Evolutionary conservation across 2,888 invertebrate species (phyloP), one percentile per base, ranked within the genome.

Genomic region (Lottia gigantea): DNA sequence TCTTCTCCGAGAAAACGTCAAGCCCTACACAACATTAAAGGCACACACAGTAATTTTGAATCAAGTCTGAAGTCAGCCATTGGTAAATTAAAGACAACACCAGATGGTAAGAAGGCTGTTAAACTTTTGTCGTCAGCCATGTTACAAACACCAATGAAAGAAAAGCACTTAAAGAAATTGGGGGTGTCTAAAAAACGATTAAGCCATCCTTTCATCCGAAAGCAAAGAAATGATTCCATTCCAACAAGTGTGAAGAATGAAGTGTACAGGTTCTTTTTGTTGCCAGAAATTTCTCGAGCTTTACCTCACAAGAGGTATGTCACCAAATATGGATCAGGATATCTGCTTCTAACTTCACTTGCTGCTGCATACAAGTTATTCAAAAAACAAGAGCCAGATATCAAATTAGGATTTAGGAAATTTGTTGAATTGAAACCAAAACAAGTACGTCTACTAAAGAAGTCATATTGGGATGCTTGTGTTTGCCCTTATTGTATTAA

Each of bases 1-100:
- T n/a, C 49, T 19, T 55, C 49, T 19, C 49, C 49, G n/a, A 55
- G 49, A 19, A 55, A 55, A 55, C n/a, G 49, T 19, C 49, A 55
- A 55, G 49, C 49, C 19, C 19, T 55, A 55, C n/a, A 55, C n/a
- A 19, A 19, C 19, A 55, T 19, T 19, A 55, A 55, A 55, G 49
- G 49, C n/a, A 19, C n/a, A n/a, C 19, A n/a, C n/a, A 55, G 49
- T 55, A 19, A 55, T 55, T 16, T 47, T 47, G 47, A 16, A 15
- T n/a, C 15, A 47, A n/a, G n/a, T 19, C n/a, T 55, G n/a, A 19
- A 19, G n/a, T n/a, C n/a, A 19, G 49, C n/a, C n/a, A 55, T 55
- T 19, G 49, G 49, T 19, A 19, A 19, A 55, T 19, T 19, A 55
- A 16, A 55, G n/a, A 55, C n/a, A 55, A 55, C n/a, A 55, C 49